Evolutionary conservation across 37 sponge, comb jelly and placozoan genomes (phyloP).

Genomic region (Halichondria panicea): DNA sequence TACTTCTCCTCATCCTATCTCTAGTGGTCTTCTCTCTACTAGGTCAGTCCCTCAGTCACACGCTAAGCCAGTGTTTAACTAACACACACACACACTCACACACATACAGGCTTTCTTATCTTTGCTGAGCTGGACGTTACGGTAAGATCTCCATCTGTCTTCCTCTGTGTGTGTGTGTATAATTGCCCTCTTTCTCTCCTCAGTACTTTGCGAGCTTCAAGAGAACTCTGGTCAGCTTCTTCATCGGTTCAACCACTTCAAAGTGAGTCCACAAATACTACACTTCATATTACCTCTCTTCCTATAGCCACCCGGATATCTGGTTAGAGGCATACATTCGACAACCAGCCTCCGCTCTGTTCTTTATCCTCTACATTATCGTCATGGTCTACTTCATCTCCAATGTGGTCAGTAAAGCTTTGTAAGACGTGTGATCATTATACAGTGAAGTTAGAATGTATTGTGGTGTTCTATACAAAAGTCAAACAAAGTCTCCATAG

Average conservation of each 20-base stretch:
- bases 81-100: conserved; percentile 10
- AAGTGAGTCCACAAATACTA: conserved; percentile 67
- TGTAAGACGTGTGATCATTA: too few species aligned
- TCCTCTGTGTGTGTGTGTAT: neutral
- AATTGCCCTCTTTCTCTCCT: neutral
- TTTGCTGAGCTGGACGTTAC: conserved; percentile 39
- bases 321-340: conserved; percentile 80
- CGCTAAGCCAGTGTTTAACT: neutral
- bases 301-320: conserved; percentile 83
- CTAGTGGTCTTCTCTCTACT: conserved; percentile 65
- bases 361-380: conserved; percentile 76
- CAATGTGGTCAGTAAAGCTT: conserved; percentile 62
- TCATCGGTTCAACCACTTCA: conserved; percentile 77
- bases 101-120: conserved; percentile 37
- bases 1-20: conserved; percentile 57
- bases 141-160: conserved; percentile 4
- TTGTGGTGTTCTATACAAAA: too few species aligned
- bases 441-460: too few species aligned
- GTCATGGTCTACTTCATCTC: conserved; percentile 65
- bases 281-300: too few species aligned
- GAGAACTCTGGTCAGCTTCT: conserved; percentile 73
- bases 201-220: conserved; percentile 65
- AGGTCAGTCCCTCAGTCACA: conserved; percentile 22
- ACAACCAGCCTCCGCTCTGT: conserved; percentile 43
- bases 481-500: too few species aligned